A percentile compares a stretch with the other conserved stretches of the same genome.
Conservation (phyloP, 2,113 vertebrate species). For the Kryptolebias marmoratus region DNA sequence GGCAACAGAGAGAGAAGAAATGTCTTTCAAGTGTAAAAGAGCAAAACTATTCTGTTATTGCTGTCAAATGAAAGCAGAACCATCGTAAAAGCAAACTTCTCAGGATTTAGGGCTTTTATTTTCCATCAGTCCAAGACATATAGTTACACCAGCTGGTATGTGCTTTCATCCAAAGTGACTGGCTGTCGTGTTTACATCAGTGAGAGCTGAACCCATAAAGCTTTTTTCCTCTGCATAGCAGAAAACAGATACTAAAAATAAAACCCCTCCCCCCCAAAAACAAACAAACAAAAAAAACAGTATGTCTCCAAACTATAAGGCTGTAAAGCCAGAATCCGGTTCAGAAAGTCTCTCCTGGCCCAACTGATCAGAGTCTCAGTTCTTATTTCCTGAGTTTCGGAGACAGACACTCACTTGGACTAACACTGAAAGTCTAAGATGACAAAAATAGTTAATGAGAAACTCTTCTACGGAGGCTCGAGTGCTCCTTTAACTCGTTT, state of each 20-base stretch:
- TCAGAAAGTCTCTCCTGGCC: conserved; percentile 28
- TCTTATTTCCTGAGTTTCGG: conserved; percentile 29
- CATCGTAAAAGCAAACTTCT: conserved; percentile 34
- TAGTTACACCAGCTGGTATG: conserved; percentile 43
- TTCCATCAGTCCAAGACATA: conserved; percentile 37
- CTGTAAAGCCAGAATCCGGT: conserved; percentile 11
- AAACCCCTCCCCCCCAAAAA: background rate
- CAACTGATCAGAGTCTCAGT: conserved; percentile 26
- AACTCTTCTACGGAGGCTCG: background rate
- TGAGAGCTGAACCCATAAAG: conserved; percentile 28
- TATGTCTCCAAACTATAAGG: background rate
- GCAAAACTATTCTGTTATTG: conserved; percentile 35
- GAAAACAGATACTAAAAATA: conserved; percentile 30
- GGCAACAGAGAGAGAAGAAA: background rate
- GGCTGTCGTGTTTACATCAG: conserved; percentile 54
- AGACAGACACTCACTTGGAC: conserved; percentile 57
- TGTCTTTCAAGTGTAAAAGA: conserved; percentile 30
- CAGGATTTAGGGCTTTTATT: conserved; percentile 35
- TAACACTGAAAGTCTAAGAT: conserved; percentile 26
- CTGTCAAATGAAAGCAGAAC: conserved; percentile 53
- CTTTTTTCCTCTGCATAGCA: conserved; percentile 2
- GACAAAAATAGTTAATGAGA: conserved; percentile 43
- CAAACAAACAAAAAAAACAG: background rate
- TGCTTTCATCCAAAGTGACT: conserved; percentile 51
- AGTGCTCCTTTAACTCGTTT: conserved; percentile 8